These are phyloP conservation scores for Stenodera caucasica DNA, from an alignment of 2,888 invertebrate species.

Conservation along the genomic window DNA sequence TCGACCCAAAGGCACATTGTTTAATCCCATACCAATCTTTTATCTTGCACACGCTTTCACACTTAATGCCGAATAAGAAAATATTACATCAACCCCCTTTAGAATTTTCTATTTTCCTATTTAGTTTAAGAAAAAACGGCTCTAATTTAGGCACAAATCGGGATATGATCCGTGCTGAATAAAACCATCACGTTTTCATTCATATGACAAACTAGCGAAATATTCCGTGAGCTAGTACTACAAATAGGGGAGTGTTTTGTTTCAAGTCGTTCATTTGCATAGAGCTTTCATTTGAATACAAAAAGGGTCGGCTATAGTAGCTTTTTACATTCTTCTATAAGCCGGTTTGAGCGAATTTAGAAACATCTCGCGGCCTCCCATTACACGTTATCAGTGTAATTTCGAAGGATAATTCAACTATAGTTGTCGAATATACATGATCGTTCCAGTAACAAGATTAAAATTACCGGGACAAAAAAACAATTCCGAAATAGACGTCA, in stretches of 20 bases:
- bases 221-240: constrained; percentile 30
- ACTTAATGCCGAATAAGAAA: constrained; percentile 53
- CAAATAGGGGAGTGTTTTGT: constrained; percentile 28
- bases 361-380: constrained; percentile 50
- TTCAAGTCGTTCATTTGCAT: constrained; percentile 52
- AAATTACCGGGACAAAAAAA: constrained; percentile 17
- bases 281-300: constrained; percentile 46
- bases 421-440: constrained; percentile 49
- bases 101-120: constrained; percentile 42
- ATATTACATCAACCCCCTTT: constrained; percentile 44
- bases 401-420: constrained; percentile 45
- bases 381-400: constrained; percentile 53
- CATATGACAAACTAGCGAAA: constrained; percentile 33
- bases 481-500: too few relatives aligned
- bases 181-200: constrained; percentile 20
- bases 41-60: constrained; percentile 56
- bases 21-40: constrained; percentile 59
- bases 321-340: constrained; percentile 29
- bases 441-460: constrained; percentile 49
- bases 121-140: constrained; percentile 17
- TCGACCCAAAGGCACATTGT: constrained; percentile 48
- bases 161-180: constrained; percentile 3
- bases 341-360: constrained; percentile 51
- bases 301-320: constrained; percentile 31
- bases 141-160: neutral